These are phyloP conservation scores for Zootoca vivipara DNA, from an alignment of 2,113 vertebrate species.

Conservation along the genomic window DNA sequence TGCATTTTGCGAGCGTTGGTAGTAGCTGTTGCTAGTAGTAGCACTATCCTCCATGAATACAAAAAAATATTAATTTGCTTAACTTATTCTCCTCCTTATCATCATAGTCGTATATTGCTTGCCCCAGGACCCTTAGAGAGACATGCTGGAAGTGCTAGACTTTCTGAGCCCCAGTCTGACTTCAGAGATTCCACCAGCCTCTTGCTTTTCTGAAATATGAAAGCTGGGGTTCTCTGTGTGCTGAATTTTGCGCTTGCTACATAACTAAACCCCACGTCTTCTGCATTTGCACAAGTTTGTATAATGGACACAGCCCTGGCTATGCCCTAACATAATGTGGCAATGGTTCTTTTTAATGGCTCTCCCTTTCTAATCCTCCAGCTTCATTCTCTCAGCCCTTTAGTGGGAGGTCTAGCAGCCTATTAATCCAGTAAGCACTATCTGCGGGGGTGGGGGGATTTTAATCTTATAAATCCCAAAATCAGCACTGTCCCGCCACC, in stretches of 20 bases:
- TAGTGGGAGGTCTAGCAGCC: not conserved
- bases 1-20: not conserved
- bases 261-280: not conserved
- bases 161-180: not conserved
- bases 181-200: not conserved
- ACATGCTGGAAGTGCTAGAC: not conserved
- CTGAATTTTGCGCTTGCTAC: not conserved
- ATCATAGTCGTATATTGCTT: not conserved
- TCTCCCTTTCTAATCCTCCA: not conserved
- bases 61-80: not conserved
- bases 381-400: not conserved
- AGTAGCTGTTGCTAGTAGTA: not conserved
- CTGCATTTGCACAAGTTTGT: not conserved
- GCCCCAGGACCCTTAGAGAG: not conserved
- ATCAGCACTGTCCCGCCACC: not conserved
- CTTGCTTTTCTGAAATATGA: not conserved
- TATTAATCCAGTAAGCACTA: not conserved
- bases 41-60: not conserved
- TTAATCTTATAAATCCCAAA: not conserved
- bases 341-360: not conserved
- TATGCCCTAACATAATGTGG: not conserved
- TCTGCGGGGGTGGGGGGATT: too few relatives aligned
- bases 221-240: not conserved
- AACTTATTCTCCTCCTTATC: not conserved
- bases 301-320: not conserved